Evolutionary conservation across 2,888 invertebrate genomes (phyloP).

Genomic region (Orthosia incerta): DNA sequence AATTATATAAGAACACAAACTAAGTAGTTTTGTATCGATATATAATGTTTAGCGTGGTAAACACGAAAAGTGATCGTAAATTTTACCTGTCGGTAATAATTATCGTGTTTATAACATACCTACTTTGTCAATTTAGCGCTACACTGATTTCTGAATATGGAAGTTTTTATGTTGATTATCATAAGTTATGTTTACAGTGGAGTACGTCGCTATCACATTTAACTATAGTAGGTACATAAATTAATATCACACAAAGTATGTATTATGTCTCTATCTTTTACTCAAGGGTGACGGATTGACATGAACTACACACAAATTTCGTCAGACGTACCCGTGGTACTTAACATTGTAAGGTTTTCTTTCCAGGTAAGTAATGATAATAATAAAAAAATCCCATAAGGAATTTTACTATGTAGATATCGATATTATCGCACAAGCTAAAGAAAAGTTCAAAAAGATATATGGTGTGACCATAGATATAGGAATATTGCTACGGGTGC

Average conservation of each 20-base stretch:
- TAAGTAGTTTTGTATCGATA: no score
- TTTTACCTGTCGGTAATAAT: constrained; percentile 45
- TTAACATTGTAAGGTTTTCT: not conserved
- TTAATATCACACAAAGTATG: no score
- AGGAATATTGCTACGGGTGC: no score
- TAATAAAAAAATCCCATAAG: not conserved
- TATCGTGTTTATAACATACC: constrained; percentile 36
- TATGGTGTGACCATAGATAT: no score
- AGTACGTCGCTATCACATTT: not conserved
- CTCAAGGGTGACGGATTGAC: not conserved
- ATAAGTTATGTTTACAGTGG: constrained; percentile 6
- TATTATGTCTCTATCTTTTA: not conserved
- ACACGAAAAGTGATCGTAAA: constrained; percentile 36
- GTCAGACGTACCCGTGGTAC: no score
- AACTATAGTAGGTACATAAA: not conserved
- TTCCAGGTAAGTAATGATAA: not conserved
- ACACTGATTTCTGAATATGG: constrained; percentile 37
- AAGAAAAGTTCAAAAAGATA: not conserved
- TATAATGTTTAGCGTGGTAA: constrained; percentile 3
- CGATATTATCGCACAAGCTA: not conserved
- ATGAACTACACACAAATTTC: not conserved
- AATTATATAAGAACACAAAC: not conserved
- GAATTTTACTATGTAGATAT: no score
- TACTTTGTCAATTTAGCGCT: constrained; percentile 34
- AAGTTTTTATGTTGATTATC: constrained; percentile 7